phyloP scores from a whole-genome alignment of 2,797 vertebrate species.

The Sebastes flavidus region DNA sequence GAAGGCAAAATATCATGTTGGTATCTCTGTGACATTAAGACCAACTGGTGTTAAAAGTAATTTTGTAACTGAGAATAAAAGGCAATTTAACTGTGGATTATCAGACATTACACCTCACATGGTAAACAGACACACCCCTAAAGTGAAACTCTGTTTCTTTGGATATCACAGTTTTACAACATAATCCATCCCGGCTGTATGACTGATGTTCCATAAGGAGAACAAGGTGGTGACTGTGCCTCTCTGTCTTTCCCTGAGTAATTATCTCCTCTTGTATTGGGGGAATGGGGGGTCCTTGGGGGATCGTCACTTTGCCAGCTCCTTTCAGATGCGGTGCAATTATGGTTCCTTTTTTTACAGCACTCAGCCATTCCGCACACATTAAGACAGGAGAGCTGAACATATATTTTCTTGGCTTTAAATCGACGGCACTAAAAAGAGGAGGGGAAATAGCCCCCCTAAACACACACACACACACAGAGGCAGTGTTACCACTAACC shows the following conservation, averaged over 20 bases:
- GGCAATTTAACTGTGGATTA: not conserved
- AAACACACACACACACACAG: not conserved
- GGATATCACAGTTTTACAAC: constrained; percentile 16
- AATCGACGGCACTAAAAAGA: constrained; percentile 59
- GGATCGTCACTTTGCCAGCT: constrained; percentile 67
- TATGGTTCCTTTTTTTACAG: constrained; percentile 75
- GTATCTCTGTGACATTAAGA: constrained; percentile 29
- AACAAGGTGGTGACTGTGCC: constrained; percentile 49
- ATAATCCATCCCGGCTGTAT: constrained; percentile 17
- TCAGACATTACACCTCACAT: constrained; percentile 1
- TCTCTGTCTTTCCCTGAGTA: constrained; percentile 50
- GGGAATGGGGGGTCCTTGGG: constrained; percentile 46
- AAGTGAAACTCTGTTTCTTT: constrained; percentile 7
- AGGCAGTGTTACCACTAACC: constrained; percentile 2
- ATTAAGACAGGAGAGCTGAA: constrained; percentile 67
- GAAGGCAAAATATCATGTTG: constrained; percentile 15
- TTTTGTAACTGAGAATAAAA: constrained; percentile 2
- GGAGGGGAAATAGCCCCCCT: constrained; percentile 5
- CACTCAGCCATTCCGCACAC: constrained; percentile 73
- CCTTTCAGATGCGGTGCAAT: constrained; percentile 73
- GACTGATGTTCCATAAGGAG: constrained; percentile 37
- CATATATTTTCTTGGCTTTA: constrained; percentile 68
- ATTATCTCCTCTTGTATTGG: constrained; percentile 54
- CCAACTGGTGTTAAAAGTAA: constrained; percentile 24
- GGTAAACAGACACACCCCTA: not conserved